phyloP scores from a whole-genome alignment of 2,888 invertebrate species.

The Capitulum mitella region DNA sequence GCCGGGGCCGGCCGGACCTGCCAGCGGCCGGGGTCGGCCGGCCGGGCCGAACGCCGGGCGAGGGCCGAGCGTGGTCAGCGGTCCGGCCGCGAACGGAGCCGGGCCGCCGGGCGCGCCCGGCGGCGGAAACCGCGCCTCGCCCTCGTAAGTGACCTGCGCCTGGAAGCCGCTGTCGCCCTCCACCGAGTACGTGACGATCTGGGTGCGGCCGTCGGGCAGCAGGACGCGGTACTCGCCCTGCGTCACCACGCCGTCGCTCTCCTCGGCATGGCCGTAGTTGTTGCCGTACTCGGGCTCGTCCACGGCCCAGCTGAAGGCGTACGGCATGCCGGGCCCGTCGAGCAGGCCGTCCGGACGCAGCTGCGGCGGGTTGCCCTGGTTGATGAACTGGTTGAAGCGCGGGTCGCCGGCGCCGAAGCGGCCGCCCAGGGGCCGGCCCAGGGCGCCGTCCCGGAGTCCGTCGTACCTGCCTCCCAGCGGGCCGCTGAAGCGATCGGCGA shows the following conservation, averaged over 20 bases:
- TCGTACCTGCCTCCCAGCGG: no score
- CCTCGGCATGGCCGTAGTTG: not conserved
- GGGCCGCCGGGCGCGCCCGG: not conserved
- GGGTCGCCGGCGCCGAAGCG: no score
- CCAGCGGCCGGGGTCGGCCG: not conserved
- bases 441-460: no score
- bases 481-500: no score
- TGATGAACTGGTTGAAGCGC: no score
- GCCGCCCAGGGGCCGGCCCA: no score
- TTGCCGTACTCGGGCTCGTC: conserved; percentile 10
- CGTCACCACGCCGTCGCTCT: no score
- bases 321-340: not conserved
- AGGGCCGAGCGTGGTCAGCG: not conserved
- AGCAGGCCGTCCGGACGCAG: not conserved
- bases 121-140: not conserved
- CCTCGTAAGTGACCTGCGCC: not conserved
- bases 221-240: no score
- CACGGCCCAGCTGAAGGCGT: not conserved
- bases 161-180: conserved; percentile 11
- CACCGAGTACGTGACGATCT: no score
- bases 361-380: no score
- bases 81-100: not conserved
- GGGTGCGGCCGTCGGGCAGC: no score
- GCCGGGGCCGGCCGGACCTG: not conserved
- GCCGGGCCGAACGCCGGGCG: not conserved